Evolutionary conservation across 1,140 invertebrate species (phyloP), one percentile per base, ranked within the genome.

Genomic region (Panulirus ornatus): DNA sequence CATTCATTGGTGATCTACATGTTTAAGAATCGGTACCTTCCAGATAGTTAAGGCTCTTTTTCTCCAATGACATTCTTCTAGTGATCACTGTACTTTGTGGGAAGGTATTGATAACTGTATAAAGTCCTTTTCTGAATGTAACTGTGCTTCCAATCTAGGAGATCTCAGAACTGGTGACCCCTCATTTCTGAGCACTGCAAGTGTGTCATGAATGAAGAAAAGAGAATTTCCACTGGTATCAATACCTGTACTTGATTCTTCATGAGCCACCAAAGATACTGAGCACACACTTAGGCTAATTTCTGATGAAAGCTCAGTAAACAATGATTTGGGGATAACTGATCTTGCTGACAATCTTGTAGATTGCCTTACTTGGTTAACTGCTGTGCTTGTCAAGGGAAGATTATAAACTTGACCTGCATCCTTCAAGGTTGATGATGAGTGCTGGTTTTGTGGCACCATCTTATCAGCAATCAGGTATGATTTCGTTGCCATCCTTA

Each of bases 371-470:
- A 44, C 42, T n/a, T 78, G n/a, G 19, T 11, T 47, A 14, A 78
- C 42, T 30, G 75, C 44, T 40, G 75, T 78, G 40, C 75, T 78
- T 30, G 75, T 78, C n/a, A 78, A 19, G 44, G 75, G 75, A 27
- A 44, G n/a, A n/a, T n/a, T n/a, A n/a, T n/a, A n/a, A n/a, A n/a
- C n/a, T n/a, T n/a, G n/a, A n/a, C n/a, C n/a, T n/a, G n/a, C n/a
- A n/a, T n/a, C n/a, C n/a, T n/a, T n/a, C n/a, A n/a, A n/a, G n/a
- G n/a, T n/a, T n/a, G n/a, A n/a, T n/a, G n/a, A n/a, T n/a, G n/a
- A n/a, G n/a, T n/a, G n/a, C n/a, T n/a, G n/a, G n/a, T n/a, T n/a
- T n/a, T n/a, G n/a, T n/a, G n/a, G n/a, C n/a, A n/a, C n/a, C n/a
- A n/a, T n/a, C n/a, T n/a, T n/a, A n/a, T n/a, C n/a, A n/a, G n/a